Percentiles rank a stretch among this genome's conserved stretches.
These are phyloP conservation scores for Sphaeridia pumilis DNA, from an alignment of 2,888 invertebrate genomes.

Conservation along the genomic window DNA sequence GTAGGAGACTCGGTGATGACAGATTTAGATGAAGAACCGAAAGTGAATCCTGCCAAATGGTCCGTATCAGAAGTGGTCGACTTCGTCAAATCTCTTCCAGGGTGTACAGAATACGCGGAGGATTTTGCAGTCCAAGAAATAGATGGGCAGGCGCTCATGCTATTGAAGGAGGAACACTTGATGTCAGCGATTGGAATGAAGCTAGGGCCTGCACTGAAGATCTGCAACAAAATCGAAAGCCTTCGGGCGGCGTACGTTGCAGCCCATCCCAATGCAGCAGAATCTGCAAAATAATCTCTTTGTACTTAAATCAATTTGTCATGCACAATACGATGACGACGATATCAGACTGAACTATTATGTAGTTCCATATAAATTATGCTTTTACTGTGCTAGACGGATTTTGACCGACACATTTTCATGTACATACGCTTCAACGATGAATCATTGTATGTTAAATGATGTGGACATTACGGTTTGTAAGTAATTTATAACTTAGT, in stretches of 20 bases:
- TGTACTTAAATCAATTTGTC: no score
- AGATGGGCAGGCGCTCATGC: slow-evolving; percentile 84
- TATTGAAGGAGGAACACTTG: slow-evolving; percentile 85
- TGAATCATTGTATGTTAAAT: no score
- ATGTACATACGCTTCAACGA: no score
- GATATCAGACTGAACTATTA: no score
- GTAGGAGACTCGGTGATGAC: slow-evolving; percentile 28
- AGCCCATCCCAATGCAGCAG: background rate
- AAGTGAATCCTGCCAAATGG: slow-evolving; percentile 55
- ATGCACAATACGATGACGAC: no score
- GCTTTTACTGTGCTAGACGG: no score
- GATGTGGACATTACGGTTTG: no score
- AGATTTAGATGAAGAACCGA: slow-evolving; percentile 39
- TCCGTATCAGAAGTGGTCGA: slow-evolving; percentile 39
- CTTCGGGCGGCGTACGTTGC: slow-evolving; percentile 44
- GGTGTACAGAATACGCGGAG: slow-evolving; percentile 84
- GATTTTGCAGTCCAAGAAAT: slow-evolving; percentile 92
- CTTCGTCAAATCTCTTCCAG: slow-evolving; percentile 66
- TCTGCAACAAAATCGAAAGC: slow-evolving; percentile 80
- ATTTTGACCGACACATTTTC: no score
- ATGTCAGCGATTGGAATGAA: slow-evolving; percentile 93
- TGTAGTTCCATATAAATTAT: no score
- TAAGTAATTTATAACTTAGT: no score
- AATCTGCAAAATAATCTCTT: no score
- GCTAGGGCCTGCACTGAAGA: slow-evolving; percentile 87